Percentiles rank a stretch among this genome's conserved stretches.
Evolutionary conservation across 2,113 vertebrate genomes (phyloP).

Genomic region (Hippolais icterina): DNA sequence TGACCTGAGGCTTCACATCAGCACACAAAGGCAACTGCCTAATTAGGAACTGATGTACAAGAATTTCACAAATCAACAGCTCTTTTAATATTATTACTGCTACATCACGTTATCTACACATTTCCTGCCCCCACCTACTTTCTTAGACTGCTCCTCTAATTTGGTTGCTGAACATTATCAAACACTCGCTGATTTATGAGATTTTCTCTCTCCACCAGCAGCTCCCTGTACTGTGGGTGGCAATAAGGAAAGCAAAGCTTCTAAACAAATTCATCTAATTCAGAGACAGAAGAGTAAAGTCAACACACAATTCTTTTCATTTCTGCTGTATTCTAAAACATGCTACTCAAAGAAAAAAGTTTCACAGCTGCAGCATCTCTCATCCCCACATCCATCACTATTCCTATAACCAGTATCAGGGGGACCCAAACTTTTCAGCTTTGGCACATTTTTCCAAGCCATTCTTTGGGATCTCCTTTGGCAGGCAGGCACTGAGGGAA

Average conservation of each 20-base stretch:
- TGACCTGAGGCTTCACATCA: constrained; percentile 3
- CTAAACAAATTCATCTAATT: neutral
- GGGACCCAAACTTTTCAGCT: neutral
- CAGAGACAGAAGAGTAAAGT: neutral
- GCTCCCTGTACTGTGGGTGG: neutral
- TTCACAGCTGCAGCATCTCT: neutral
- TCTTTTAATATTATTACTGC: neutral
- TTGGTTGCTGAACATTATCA: neutral
- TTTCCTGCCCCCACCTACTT: neutral
- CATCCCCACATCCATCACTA: neutral
- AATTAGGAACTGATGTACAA: neutral
- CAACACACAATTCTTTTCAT: fast-evolving
- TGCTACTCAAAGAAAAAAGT: neutral
- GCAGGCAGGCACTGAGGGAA: neutral
- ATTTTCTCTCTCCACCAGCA: neutral
- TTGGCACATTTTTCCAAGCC: neutral
- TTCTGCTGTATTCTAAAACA: neutral
- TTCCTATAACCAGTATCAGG: neutral
- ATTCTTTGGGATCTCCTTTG: neutral
- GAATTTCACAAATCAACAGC: neutral
- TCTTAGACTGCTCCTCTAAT: neutral
- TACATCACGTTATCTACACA: neutral
- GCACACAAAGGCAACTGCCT: neutral
- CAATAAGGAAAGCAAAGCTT: neutral
- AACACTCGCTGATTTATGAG: neutral